Evolutionary conservation across 2,797 vertebrate genomes (phyloP).

Genomic region (Aphelocoma californica): DNA sequence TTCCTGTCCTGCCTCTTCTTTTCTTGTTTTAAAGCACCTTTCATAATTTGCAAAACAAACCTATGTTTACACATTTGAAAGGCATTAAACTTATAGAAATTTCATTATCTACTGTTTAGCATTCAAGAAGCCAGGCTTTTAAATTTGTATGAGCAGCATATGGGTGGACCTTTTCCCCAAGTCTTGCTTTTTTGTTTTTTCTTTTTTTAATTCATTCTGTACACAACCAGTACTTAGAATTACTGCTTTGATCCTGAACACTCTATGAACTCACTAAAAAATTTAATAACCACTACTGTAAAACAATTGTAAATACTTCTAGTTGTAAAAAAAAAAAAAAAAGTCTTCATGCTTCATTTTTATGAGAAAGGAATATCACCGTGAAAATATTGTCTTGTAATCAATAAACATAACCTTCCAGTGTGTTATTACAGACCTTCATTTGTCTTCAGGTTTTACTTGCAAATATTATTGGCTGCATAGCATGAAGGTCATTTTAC

Average conservation of each 20-base stretch:
- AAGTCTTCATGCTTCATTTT: background rate
- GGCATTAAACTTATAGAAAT: slow-evolving; percentile 48
- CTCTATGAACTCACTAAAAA: slow-evolving; percentile 51
- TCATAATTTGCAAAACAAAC: background rate
- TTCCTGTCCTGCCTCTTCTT: background rate
- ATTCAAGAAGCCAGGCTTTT: slow-evolving; percentile 54
- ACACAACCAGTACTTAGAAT: slow-evolving; percentile 32
- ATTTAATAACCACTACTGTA: slow-evolving; percentile 54
- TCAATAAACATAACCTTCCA: slow-evolving; percentile 55
- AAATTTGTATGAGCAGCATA: slow-evolving; percentile 61
- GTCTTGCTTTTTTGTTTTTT: background rate
- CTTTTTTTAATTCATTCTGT: slow-evolving; percentile 21
- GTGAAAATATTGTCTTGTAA: slow-evolving; percentile 17
- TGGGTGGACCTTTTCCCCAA: slow-evolving; percentile 9
- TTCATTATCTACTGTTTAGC: slow-evolving; percentile 43
- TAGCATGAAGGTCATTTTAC: slow-evolving; percentile 52
- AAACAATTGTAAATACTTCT: slow-evolving; percentile 49
- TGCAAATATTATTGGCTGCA: slow-evolving; percentile 20
- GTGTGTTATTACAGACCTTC: slow-evolving; percentile 40
- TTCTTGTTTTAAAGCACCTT: background rate
- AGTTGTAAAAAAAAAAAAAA: background rate
- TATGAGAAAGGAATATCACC: slow-evolving; percentile 10
- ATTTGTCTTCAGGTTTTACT: slow-evolving; percentile 53
- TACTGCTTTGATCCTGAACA: slow-evolving; percentile 25
- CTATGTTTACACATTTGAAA: slow-evolving; percentile 44